A percentile compares a stretch with the other conserved stretches of the same genome.
phyloP scores from a whole-genome alignment of 2,888 invertebrate genomes.

The Thelaira solivaga region DNA sequence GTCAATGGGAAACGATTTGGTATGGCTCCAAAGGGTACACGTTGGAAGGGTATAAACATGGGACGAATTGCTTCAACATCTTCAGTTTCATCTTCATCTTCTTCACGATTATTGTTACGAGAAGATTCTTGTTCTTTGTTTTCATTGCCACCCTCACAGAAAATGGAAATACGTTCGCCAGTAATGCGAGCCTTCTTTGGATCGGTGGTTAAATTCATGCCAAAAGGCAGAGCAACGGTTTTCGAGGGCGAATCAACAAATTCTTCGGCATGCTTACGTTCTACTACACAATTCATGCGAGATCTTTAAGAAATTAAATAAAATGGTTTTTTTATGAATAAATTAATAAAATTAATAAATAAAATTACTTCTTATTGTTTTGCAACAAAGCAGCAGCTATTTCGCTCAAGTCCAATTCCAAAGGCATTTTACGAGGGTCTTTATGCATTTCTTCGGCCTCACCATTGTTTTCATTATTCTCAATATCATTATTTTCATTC shows the following conservation, averaged over 20 bases:
- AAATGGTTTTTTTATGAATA: background rate
- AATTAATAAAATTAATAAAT: background rate
- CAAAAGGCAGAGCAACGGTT: constrained; percentile 82
- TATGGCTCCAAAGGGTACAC: constrained; percentile 78
- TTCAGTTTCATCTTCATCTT: constrained; percentile 72
- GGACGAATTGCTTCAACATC: constrained; percentile 76
- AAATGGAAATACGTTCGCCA: constrained; percentile 91
- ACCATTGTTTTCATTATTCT: constrained; percentile 78
- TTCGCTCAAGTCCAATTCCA: constrained; percentile 90
- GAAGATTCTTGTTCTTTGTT: constrained; percentile 65
- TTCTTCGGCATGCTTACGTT: constrained; percentile 90
- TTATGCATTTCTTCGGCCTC: constrained; percentile 81
- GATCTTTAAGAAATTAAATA: constrained; percentile 78
- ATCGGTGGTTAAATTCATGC: constrained; percentile 83
- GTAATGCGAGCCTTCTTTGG: constrained; percentile 85
- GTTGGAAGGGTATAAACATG: constrained; percentile 76
- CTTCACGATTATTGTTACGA: constrained; percentile 68
- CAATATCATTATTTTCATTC: constrained; percentile 74
- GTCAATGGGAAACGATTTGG: constrained; percentile 80
- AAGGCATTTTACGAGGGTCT: constrained; percentile 84
- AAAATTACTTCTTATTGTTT: constrained; percentile 81
- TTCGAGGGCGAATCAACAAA: constrained; percentile 86
- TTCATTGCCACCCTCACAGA: constrained; percentile 87
- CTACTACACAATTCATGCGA: constrained; percentile 93
- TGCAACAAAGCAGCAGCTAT: constrained; percentile 86